Conservation (phyloP, 2,113 vertebrate species). For the Illadopsis cleaveri region DNA sequence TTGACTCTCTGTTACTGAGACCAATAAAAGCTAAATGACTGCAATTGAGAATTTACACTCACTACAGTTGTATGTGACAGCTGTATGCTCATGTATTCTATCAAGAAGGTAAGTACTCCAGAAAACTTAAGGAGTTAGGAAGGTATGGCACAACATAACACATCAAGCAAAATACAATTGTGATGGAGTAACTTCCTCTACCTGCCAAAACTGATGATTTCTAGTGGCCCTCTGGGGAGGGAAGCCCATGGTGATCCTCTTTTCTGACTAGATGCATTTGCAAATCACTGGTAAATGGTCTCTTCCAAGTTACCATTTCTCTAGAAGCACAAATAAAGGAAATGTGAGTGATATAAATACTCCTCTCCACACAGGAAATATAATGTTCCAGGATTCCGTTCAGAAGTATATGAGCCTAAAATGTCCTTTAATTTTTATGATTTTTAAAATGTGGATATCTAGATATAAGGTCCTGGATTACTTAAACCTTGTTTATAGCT, state of each 20-base stretch:
- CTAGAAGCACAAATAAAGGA: not conserved
- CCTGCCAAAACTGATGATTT: not conserved
- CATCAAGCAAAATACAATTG: not conserved
- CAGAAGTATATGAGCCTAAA: not conserved
- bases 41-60: not conserved
- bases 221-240: not conserved
- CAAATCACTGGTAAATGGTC: not conserved
- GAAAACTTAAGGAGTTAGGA: not conserved
- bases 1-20: not conserved
- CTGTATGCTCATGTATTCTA: not conserved
- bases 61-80: not conserved
- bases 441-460: not conserved
- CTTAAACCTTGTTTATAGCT: not conserved
- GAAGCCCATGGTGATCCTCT: not conserved
- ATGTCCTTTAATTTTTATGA: not conserved
- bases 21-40: not conserved
- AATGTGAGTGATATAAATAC: not conserved
- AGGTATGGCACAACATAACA: not conserved
- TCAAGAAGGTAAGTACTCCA: not conserved
- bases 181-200: not conserved
- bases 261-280: not conserved
- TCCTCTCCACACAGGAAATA: not conserved
- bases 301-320: not conserved
- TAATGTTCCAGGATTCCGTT: not conserved
- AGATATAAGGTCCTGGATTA: not conserved